These are phyloP conservation scores for Mantis religiosa DNA, from an alignment of 2,888 invertebrate species.

Conservation along the genomic window DNA sequence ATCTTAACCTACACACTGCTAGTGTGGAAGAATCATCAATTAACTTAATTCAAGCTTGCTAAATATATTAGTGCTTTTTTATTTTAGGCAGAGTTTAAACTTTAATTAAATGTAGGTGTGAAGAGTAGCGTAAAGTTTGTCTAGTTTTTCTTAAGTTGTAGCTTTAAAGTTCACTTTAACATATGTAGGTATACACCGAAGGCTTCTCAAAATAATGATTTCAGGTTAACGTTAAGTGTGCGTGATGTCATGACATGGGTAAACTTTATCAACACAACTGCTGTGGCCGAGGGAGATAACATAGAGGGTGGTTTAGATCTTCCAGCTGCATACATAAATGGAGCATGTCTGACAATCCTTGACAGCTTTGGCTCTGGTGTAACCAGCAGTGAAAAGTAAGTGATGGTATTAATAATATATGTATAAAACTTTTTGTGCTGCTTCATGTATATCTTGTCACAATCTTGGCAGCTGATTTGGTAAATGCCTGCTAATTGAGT, in stretches of 20 bases:
- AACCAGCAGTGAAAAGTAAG: slow-evolving; percentile 63
- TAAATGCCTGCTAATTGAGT: too few species aligned
- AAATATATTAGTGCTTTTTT: too few species aligned
- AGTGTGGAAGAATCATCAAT: too few species aligned
- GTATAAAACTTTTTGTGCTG: too few species aligned
- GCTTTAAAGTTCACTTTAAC: background rate
- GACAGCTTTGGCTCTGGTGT: slow-evolving; percentile 87
- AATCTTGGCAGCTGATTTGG: too few species aligned
- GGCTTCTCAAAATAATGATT: slow-evolving; percentile 34
- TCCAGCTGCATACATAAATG: slow-evolving; percentile 76
- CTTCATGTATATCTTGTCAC: too few species aligned
- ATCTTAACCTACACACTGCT: too few species aligned
- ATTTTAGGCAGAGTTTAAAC: too few species aligned
- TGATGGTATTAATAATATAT: slow-evolving; percentile 23
- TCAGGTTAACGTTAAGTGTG: slow-evolving; percentile 79
- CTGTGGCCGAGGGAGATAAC: slow-evolving; percentile 33
- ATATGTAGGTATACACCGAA: background rate
- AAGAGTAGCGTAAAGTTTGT: too few species aligned
- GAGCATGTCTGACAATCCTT: slow-evolving; percentile 84
- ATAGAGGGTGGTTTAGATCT: slow-evolving; percentile 45
- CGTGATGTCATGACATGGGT: slow-evolving; percentile 92
- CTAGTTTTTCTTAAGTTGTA: background rate
- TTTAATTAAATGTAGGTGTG: too few species aligned
- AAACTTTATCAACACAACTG: slow-evolving; percentile 72
- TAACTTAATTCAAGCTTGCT: too few species aligned